phyloP scores from a whole-genome alignment of 2,113 vertebrate species.

The Synodontis membranacea region DNA sequence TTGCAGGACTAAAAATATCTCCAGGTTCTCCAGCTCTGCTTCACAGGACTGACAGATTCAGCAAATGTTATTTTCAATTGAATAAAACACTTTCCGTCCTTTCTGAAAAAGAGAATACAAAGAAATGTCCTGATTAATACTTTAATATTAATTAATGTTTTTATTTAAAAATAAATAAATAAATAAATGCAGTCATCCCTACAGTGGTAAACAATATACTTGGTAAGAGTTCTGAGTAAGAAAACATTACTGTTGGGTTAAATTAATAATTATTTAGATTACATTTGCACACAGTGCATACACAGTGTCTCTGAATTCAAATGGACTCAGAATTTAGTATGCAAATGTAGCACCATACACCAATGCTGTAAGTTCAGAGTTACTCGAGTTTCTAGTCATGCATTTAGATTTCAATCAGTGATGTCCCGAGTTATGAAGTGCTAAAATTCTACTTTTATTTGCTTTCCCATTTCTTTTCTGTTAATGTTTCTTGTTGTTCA shows the following conservation, averaged over 20 bases:
- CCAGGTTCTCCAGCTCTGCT: not conserved
- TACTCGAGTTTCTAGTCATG: not conserved
- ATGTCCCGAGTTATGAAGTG: not conserved
- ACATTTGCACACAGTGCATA: not conserved
- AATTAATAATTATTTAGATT: too few relatives aligned
- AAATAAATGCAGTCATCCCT: not conserved
- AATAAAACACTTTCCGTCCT: not conserved
- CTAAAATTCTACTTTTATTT: not conserved
- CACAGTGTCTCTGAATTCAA: not conserved
- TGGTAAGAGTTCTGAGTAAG: not conserved
- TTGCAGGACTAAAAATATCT: conserved; percentile 46
- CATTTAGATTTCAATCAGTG: not conserved
- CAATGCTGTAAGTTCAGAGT: too few relatives aligned
- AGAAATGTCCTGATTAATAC: not conserved
- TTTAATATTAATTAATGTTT: too few relatives aligned
- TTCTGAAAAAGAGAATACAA: not conserved
- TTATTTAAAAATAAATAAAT: too few relatives aligned
- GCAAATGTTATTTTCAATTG: conserved; percentile 4
- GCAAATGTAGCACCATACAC: not conserved
- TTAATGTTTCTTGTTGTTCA: not conserved
- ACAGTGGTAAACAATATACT: not conserved
- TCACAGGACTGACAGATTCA: conserved; percentile 4
- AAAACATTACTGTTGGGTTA: not conserved
- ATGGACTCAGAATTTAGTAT: not conserved
- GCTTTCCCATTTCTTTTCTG: not conserved